Base-by-base conservation (phyloP, 1,140 invertebrate genomes). In the Neotoxoptera formosana region DNA sequence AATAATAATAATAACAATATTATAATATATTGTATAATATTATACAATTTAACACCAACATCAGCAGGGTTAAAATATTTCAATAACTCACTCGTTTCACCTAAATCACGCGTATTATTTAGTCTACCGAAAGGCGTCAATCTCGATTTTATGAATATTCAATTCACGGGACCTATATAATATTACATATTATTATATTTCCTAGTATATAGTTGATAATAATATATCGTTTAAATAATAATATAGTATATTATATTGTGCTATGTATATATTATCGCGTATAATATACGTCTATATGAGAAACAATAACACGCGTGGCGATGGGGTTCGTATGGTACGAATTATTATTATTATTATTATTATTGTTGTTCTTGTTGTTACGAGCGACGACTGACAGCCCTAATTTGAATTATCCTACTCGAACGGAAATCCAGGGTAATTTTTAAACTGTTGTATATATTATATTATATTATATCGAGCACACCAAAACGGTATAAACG, bases 281-380 rank as follows among this genome's bases (percentile, higher is more conserved):
- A 17, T n/a, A n/a, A n/a, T n/a, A n/a, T 76, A 76, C 60, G 60
- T 76, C 60, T 76, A n/a, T n/a, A 76, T n/a, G n/a, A 76, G 60
- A 34, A 76, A 76, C 11, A 41, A 41, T 41, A 67, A 67, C 60
- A n/a, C n/a, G 60, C 60, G 14, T 76, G 60, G 60, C n/a, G 60
- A 76, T 76, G 60, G n/a, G 60, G 60, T 76, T 76, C 60, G 30
- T 76, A 76, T 76, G 60, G 60, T 76, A 76, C 60, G 60, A 76
- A 76, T 60, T 53, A 60, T 76, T 67, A 67, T 67, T 76, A 76
- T 76, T n/a, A 76, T 60, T 53, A 60, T 76, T 67, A 67, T 67
- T 76, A 76, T 76, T n/a, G 60, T 76, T 76, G 60, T 34, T 76
- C n/a, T 76, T 76, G 30, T 67, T 67, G 60, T 76, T 76, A 76